Conservation (phyloP, 2,797 vertebrate genomes). For the Hapalemur alaotrensis region DNA sequence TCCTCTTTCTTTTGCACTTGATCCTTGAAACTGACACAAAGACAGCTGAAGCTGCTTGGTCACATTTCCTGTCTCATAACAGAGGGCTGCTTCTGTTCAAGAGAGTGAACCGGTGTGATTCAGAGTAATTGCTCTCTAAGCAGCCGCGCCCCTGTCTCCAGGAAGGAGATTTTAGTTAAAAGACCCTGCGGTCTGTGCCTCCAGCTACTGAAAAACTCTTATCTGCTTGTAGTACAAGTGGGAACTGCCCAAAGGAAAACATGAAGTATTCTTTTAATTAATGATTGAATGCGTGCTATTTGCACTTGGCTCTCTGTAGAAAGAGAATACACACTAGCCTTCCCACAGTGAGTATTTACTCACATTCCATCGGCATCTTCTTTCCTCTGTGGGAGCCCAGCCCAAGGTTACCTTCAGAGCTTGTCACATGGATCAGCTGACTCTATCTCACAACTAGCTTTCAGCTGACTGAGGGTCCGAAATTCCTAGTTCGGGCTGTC, state of each 20-base stretch:
- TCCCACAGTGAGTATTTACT: background rate
- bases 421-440: background rate
- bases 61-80: slow-evolving; percentile 56
- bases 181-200: background rate
- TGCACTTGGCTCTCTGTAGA: background rate
- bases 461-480: background rate
- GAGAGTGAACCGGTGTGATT: background rate
- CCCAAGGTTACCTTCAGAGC: background rate
- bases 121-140: slow-evolving; percentile 1
- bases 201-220: slow-evolving; percentile 48
- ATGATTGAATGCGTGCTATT: background rate
- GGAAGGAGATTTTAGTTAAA: slow-evolving; percentile 34
- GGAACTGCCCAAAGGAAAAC: background rate
- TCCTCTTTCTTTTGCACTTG: slow-evolving; percentile 19
- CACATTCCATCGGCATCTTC: background rate
- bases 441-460: background rate
- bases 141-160: background rate
- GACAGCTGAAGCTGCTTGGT: slow-evolving; percentile 40
- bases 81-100: slow-evolving; percentile 26
- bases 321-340: background rate
- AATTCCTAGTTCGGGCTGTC: background rate
- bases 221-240: slow-evolving; percentile 28
- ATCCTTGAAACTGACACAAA: slow-evolving; percentile 67
- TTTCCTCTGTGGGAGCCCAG: background rate
- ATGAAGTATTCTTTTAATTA: slow-evolving; percentile 41